Base-by-base conservation (phyloP, 1,140 invertebrate species). In the Drosophila hydei region DNA sequence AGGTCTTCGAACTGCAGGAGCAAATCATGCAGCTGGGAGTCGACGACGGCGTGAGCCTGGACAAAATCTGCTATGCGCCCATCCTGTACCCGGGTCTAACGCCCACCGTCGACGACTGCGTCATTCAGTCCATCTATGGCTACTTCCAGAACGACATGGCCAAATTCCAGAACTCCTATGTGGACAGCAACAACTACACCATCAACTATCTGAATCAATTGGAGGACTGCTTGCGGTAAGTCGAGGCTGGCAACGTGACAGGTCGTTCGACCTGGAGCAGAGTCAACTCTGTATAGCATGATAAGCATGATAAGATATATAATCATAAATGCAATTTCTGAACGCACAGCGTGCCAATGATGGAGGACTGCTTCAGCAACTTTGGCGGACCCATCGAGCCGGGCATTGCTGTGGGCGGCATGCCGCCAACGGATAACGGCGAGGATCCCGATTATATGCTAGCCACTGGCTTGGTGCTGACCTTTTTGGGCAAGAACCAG, bases 341-440 rank as follows among this genome's bases (percentile, higher is more conserved):
- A 6, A 8, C 5, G 8, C 0, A 16, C 2, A 30, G 95, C 71
- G 94, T 94, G 61, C 91, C 94, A 19, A 94, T 93, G 58, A 92
- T 93, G 71, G 83, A 94, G 1, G 89, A 93, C 12, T 99, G 98
- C 92, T 91, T 98, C 25, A 96, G 95, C 7, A 92, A 94, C 0
- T 98, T 95, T 92, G 97, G 97, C 9, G 97, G 96, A 12, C 97
- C 97, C n/a, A 93, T 97, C 19, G 94, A 96, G 77, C 96, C 97
- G 0, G 95, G 94, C 76, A 92, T 97, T 45, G 94, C 94, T 2
- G 92, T 98, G 7, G 97, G 96, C 25, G 97, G 96, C 30, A 96
- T 94, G 92, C 91, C 83, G 14, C 59, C 72, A 9, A 73, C 78
- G 1, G 55, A 47, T 0, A 50, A 56, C 81, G 64, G 90, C 42